Evolutionary conservation across 2,888 invertebrate species (phyloP).

Genomic region (Erebia palarica): DNA sequence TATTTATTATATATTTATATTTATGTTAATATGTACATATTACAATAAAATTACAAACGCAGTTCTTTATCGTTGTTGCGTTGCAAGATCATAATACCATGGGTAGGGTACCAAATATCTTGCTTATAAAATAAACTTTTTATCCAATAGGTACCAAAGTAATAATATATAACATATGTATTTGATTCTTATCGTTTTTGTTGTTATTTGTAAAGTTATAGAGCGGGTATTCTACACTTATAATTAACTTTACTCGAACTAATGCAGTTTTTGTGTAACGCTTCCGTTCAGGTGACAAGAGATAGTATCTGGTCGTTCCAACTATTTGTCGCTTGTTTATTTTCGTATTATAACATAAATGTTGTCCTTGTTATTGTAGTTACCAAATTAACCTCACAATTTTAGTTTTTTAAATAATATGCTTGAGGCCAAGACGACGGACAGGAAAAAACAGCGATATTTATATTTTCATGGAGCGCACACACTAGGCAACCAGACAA

Average conservation of each 20-base stretch:
- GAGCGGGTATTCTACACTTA: slow-evolving; percentile 42
- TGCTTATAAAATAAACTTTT: neutral
- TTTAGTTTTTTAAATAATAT: neutral
- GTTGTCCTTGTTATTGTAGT: neutral
- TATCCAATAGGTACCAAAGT: neutral
- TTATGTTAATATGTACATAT: too few relatives aligned
- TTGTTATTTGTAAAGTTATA: slow-evolving; percentile 42
- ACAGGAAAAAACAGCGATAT: too few relatives aligned
- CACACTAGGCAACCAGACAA: too few relatives aligned
- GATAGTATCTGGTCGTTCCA: slow-evolving; percentile 62
- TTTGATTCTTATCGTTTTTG: slow-evolving; percentile 36
- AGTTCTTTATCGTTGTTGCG: too few relatives aligned
- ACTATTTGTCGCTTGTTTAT: slow-evolving; percentile 62
- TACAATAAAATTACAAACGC: too few relatives aligned
- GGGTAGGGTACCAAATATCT: neutral
- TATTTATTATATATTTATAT: too few relatives aligned
- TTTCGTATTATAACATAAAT: slow-evolving; percentile 20
- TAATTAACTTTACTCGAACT: slow-evolving; percentile 54
- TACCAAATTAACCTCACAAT: slow-evolving; percentile 12
- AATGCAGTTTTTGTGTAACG: slow-evolving; percentile 78
- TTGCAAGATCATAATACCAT: too few relatives aligned
- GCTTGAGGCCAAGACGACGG: neutral
- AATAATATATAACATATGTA: slow-evolving; percentile 16
- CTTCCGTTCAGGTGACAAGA: slow-evolving; percentile 78
- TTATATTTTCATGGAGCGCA: too few relatives aligned